A percentile compares a stretch with the other conserved stretches of the same genome.
Conservation (phyloP, 2,888 invertebrate species). For the Melipona beecheii region DNA sequence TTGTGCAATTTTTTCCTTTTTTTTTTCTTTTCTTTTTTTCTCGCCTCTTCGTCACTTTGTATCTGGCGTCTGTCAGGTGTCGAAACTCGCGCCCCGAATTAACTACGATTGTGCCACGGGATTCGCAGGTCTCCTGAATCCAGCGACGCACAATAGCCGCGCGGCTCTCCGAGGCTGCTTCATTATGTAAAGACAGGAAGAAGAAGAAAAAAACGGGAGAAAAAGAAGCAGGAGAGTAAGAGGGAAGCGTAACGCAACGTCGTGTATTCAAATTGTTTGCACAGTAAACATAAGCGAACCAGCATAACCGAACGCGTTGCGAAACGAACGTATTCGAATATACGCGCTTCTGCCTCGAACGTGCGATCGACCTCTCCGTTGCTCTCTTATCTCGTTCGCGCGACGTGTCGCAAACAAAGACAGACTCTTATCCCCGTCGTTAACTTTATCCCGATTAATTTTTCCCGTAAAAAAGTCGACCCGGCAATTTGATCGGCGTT, state of each 20-base stretch:
- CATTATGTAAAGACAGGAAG: constrained; percentile 13
- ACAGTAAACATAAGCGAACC: constrained; percentile 21
- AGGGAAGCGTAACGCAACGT: constrained; percentile 1
- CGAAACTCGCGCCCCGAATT: constrained; percentile 68
- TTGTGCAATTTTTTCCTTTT: constrained; percentile 57
- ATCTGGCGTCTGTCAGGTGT: constrained; percentile 49
- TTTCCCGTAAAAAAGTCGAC: constrained; percentile 50
- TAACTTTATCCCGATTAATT: constrained; percentile 27
- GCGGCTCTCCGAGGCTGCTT: constrained; percentile 26
- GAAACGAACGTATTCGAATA: constrained; percentile 24
- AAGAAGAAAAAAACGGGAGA: neutral
- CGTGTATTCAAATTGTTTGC: constrained; percentile 42
- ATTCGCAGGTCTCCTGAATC: constrained; percentile 4
- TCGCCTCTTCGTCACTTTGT: neutral
- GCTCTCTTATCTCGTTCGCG: constrained; percentile 38
- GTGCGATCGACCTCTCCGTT: neutral
- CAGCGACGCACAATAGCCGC: constrained; percentile 40
- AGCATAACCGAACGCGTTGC: constrained; percentile 17
- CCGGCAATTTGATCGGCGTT: constrained; percentile 42
- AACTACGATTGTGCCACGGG: constrained; percentile 62
- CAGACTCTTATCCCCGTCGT: constrained; percentile 34
- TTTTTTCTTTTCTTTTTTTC: constrained; percentile 12
- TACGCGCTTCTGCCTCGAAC: neutral
- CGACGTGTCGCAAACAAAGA: constrained; percentile 20
- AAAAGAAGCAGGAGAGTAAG: neutral